phyloP scores from a whole-genome alignment of 2,888 invertebrate species.

The Criorhina ranunculi region DNA sequence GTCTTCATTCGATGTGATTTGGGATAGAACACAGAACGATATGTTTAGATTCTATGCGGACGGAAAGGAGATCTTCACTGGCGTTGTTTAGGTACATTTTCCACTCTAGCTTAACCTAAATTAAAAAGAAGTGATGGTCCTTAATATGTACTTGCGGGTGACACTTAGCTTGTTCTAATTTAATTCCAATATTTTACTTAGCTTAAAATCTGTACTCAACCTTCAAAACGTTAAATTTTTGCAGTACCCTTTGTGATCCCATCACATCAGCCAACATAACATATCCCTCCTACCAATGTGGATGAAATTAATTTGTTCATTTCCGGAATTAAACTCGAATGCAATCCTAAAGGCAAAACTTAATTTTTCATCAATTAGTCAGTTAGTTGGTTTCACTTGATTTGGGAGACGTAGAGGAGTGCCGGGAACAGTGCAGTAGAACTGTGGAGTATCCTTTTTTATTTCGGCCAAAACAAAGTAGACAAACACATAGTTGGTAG shows the following conservation, averaged over 20 bases:
- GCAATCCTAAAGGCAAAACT: conserved; percentile 79
- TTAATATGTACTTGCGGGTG: too few relatives aligned
- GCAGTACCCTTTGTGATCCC: background rate
- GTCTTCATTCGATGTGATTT: too few relatives aligned
- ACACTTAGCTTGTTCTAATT: too few relatives aligned
- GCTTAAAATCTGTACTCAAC: too few relatives aligned
- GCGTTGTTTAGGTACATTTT: too few relatives aligned
- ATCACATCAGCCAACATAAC: conserved; percentile 4
- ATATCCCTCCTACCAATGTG: conserved; percentile 23
- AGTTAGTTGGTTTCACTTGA: conserved; percentile 64
- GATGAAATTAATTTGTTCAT: conserved; percentile 75
- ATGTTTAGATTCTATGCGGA: too few relatives aligned
- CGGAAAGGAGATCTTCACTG: too few relatives aligned
- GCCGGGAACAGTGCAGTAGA: conserved; percentile 5
- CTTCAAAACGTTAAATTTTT: too few relatives aligned
- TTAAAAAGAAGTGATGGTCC: too few relatives aligned
- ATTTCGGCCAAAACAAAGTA: conserved; percentile 39
- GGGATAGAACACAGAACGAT: too few relatives aligned
- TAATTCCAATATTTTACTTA: too few relatives aligned
- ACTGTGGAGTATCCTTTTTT: conserved; percentile 28
- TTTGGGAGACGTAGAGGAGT: conserved; percentile 27
- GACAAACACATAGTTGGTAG: conserved; percentile 60
- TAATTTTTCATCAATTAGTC: conserved; percentile 83
- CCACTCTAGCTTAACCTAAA: too few relatives aligned
- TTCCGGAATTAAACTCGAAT: conserved; percentile 73